phyloP scores from a whole-genome alignment of 2,113 vertebrate species.

The Syrrhaptes paradoxus region DNA sequence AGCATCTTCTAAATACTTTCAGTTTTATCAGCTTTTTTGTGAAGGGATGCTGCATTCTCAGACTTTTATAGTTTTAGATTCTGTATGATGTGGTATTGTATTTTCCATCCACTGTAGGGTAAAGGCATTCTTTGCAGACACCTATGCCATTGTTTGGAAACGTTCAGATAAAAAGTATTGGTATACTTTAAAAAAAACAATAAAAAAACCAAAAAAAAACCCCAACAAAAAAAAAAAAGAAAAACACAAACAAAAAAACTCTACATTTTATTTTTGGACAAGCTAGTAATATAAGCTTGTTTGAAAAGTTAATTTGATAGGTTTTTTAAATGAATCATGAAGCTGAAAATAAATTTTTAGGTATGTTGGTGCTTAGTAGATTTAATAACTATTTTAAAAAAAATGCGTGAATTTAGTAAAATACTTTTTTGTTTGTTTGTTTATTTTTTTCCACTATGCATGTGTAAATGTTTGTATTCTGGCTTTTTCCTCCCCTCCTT shows the following conservation, averaged over 20 bases:
- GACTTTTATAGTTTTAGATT: constrained; percentile 78
- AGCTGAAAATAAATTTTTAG: constrained; percentile 84
- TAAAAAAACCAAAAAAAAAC: background rate
- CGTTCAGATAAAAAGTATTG: constrained; percentile 70
- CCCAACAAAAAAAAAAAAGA: background rate
- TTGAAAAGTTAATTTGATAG: constrained; percentile 84
- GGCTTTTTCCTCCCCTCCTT: constrained; percentile 77
- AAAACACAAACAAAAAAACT: background rate
- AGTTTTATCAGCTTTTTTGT: constrained; percentile 82
- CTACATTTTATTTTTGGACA: constrained; percentile 77
- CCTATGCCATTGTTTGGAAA: constrained; percentile 76
- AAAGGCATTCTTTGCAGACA: constrained; percentile 74
- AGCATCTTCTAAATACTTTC: constrained; percentile 82
- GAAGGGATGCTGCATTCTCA: constrained; percentile 80
- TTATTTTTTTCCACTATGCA: constrained; percentile 84
- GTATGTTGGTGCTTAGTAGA: constrained; percentile 87
- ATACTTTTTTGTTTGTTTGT: constrained; percentile 68
- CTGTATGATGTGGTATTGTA: constrained; percentile 69
- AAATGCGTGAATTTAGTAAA: constrained; percentile 84
- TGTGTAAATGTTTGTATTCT: constrained; percentile 89
- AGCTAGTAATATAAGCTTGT: constrained; percentile 80
- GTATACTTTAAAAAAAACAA: constrained; percentile 64
- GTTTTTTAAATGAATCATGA: constrained; percentile 84
- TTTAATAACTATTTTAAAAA: constrained; percentile 85
- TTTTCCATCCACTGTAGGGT: constrained; percentile 72